These are phyloP conservation scores for Oxygymnocypris stewartii DNA, from an alignment of 2,113 vertebrate genomes.

Conservation along the genomic window DNA sequence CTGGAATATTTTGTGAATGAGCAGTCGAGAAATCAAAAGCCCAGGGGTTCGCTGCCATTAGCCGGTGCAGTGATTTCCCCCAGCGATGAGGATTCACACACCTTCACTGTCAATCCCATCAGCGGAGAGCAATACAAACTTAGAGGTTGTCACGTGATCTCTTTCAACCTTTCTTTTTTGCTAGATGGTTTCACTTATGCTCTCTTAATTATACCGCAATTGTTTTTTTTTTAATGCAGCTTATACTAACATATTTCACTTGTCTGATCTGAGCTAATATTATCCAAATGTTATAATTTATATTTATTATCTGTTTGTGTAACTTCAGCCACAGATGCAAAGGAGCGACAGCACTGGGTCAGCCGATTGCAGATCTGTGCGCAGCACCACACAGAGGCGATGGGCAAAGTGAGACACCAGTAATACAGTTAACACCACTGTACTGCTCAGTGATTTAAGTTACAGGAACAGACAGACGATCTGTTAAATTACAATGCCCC, in stretches of 20 bases:
- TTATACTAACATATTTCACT: neutral
- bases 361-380: constrained; percentile 97
- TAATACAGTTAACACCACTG: neutral
- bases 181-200: neutral
- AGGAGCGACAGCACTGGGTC: constrained; percentile 98
- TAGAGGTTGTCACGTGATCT: constrained; percentile 76
- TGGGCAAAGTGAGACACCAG: constrained; percentile 86
- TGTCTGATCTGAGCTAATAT: neutral
- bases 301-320: constrained; percentile 1
- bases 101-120: constrained; percentile 96
- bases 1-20: constrained; percentile 98
- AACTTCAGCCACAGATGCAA: constrained; percentile 87
- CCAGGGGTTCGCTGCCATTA: constrained; percentile 90
- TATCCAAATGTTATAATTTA: neutral
- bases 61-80: constrained; percentile 97
- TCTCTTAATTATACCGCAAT: neutral
- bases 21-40: constrained; percentile 89
- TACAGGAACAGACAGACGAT: neutral
- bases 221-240: neutral
- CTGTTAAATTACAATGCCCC: neutral
- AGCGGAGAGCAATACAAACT: constrained; percentile 98
- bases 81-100: constrained; percentile 97
- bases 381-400: constrained; percentile 97
- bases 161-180: neutral
- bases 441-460: neutral